phyloP scores from a whole-genome alignment of 1,140 invertebrate genomes.

The Eupeodes corollae region DNA sequence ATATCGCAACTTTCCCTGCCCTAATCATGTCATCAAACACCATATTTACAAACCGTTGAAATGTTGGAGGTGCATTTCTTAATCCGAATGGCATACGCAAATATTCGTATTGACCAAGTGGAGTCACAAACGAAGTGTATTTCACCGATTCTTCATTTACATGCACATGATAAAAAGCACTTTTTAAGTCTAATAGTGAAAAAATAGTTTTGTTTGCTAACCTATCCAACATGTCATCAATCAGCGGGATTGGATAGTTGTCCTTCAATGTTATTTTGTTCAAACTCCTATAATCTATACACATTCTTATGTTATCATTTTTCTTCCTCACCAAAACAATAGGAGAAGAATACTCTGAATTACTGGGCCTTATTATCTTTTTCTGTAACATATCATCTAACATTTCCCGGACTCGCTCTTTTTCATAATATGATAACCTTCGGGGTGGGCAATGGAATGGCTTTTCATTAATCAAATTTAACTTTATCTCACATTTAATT shows the following conservation, averaged over 20 bases:
- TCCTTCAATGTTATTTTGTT: neutral
- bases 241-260: neutral
- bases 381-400: neutral
- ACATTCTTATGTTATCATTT: neutral
- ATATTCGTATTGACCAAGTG: conserved; percentile 14
- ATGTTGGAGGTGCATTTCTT: conserved; percentile 11
- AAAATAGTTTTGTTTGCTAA: too few species aligned
- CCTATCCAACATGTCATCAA: neutral
- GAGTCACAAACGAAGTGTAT: too few species aligned
- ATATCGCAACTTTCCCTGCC: conserved; percentile 3
- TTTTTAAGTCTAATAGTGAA: conserved; percentile 28
- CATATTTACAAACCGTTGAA: conserved; percentile 18
- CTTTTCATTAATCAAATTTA: neutral
- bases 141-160: too few species aligned
- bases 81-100: conserved; percentile 23
- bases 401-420: neutral
- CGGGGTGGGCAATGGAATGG: neutral
- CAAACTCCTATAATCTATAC: conserved; percentile 13
- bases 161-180: too few species aligned
- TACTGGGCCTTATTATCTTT: neutral
- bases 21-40: conserved; percentile 3
- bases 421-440: neutral
- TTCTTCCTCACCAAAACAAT: neutral
- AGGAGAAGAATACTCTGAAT: neutral
- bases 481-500: neutral